Conservation (phyloP, 2,113 vertebrate genomes). For the Nestor notabilis region DNA sequence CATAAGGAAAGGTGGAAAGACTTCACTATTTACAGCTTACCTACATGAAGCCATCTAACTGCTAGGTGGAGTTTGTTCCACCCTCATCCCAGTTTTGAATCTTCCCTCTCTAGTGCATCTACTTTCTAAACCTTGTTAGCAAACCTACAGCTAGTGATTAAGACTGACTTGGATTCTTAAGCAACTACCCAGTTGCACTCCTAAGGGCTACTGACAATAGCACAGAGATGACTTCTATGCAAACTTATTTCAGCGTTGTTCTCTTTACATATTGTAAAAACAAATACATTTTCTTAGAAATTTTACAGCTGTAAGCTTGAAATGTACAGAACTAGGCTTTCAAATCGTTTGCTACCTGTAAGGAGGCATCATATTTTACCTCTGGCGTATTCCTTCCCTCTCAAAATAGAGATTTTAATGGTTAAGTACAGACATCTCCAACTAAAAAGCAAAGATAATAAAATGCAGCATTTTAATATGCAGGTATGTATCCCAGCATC, state of each 20-base stretch:
- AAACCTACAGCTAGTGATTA: not conserved
- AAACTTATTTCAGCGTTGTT: not conserved
- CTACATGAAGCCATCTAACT: not conserved
- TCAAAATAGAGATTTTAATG: not conserved
- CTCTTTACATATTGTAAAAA: not conserved
- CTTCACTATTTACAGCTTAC: not conserved
- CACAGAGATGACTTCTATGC: not conserved
- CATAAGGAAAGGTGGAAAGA: not conserved
- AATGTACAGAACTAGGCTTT: not conserved
- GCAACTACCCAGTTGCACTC: not conserved
- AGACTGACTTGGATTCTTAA: not conserved
- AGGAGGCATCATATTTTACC: not conserved
- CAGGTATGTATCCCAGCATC: not conserved
- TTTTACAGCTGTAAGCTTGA: not conserved
- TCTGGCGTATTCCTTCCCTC: not conserved
- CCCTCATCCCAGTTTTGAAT: not conserved
- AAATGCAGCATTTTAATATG: not conserved
- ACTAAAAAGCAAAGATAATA: not conserved
- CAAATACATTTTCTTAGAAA: not conserved
- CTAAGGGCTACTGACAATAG: not conserved
- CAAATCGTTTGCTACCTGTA: not conserved
- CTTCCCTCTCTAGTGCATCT: not conserved
- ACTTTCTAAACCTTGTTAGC: not conserved
- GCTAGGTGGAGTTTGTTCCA: not conserved
- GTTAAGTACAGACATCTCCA: not conserved